Base-by-base conservation (phyloP, 2,888 invertebrate genomes). In the Drosophila cognata region DNA sequence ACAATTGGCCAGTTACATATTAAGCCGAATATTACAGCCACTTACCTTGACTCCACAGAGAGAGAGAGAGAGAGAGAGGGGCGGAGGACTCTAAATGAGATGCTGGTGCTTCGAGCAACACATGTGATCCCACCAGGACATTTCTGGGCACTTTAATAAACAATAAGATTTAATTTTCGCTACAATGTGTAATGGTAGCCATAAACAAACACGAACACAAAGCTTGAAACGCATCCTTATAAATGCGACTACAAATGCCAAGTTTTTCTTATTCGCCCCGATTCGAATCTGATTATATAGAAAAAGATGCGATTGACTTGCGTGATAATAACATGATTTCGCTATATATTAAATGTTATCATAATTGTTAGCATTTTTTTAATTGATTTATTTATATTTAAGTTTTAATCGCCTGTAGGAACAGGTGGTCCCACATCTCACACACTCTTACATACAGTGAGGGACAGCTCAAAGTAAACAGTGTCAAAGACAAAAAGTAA, bases 1-100 rank as follows among this genome's bases (percentile, higher is more conserved):
- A 88, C 89, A 88, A 84, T 82, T 85, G 83, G 84, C 89, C 89
- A 77, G 83, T 85, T 73, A 71, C 67, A 64, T 60, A 85, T 88
- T 85, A 88, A 68, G 60, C 56, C 25, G 61, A 50, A 70, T 72
- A 72, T 71, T 59, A 68, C 61, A 59, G 67, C 25, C 61, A 33
- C n/a, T 4, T 29, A 13, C 28, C 18, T 51, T 10, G 10, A n/a
- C n/a, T n/a, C 18, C 6, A 48, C 28, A 0, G 13, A 6, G 5
- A 7, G 31, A 8, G 6, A 43, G 43, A 21, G 29, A 4, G 21
- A 29, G 48, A 5, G 16, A 1, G 1, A 0, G 33, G 6, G 21
- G 7, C 1, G 51, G 51, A 16, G 21, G 29, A 18, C 36, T 50
- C 55, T 48, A n/a, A 38, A 43, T 48, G 51, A 58, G 41, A 53